These are phyloP conservation scores for Lytechinus variegatus DNA, from an alignment of 35 echinoderm and acorn worm species.

Conservation along the genomic window DNA sequence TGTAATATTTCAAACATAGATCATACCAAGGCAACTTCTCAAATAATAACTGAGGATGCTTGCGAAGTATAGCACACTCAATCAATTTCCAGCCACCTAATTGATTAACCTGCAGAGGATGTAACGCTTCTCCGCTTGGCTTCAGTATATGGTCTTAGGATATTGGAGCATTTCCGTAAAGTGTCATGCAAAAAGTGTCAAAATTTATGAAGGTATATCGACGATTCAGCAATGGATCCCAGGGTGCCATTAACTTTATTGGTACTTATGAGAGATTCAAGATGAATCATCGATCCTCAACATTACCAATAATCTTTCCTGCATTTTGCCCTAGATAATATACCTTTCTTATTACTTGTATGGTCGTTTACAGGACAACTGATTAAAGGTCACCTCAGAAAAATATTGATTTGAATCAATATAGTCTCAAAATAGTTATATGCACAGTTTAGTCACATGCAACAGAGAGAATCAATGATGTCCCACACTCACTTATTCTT, in stretches of 20 bases:
- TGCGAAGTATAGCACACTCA: conserved; percentile 6
- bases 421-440: too few relatives aligned
- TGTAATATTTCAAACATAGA: too few relatives aligned
- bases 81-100: not conserved
- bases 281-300: not conserved
- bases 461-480: too few relatives aligned
- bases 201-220: not conserved
- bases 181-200: not conserved
- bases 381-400: too few relatives aligned
- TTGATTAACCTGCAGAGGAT: not conserved
- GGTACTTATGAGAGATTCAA: not conserved
- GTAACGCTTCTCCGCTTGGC: not conserved
- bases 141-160: not conserved
- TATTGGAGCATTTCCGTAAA: not conserved
- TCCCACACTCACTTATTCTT: too few relatives aligned
- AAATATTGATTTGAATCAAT: too few relatives aligned
- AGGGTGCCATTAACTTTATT: not conserved
- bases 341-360: too few relatives aligned
- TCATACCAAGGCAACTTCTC: too few relatives aligned
- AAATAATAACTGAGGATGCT: not conserved
- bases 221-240: not conserved
- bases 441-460: too few relatives aligned
- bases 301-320: not conserved
- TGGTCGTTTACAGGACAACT: too few relatives aligned
- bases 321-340: too few relatives aligned